Conservation (phyloP, 2,113 vertebrate genomes). For the Dromaius novaehollandiae region DNA sequence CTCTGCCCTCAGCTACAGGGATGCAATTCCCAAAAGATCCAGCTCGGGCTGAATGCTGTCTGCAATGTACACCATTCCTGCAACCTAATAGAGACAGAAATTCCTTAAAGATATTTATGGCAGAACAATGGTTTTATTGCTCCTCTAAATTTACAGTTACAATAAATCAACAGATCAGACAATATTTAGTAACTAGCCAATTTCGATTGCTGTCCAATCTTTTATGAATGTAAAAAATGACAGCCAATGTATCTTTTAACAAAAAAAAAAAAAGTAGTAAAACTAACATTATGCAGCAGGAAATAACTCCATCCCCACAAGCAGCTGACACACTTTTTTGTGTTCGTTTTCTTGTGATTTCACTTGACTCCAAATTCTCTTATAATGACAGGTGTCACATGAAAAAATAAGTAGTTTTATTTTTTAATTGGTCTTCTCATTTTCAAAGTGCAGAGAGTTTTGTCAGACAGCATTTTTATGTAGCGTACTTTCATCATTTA, state of each 20-base stretch:
- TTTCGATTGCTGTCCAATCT: background rate
- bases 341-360: background rate
- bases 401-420: background rate
- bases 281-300: background rate
- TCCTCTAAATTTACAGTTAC: background rate
- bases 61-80: background rate
- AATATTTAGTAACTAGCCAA: background rate
- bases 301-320: background rate
- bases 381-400: background rate
- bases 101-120: background rate
- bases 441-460: slow-evolving; percentile 10
- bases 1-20: background rate
- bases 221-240: background rate
- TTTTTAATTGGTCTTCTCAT: background rate
- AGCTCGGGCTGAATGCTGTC: background rate
- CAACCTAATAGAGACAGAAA: background rate
- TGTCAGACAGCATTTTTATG: slow-evolving; percentile 35
- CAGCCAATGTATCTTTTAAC: background rate
- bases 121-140: background rate
- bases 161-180: background rate
- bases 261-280: background rate
- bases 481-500: slow-evolving; percentile 23
- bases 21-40: background rate
- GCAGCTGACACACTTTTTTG: accelerated
- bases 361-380: background rate